Conservation (phyloP, 2,888 invertebrate species). For the Zaprionus obscuricornis region DNA sequence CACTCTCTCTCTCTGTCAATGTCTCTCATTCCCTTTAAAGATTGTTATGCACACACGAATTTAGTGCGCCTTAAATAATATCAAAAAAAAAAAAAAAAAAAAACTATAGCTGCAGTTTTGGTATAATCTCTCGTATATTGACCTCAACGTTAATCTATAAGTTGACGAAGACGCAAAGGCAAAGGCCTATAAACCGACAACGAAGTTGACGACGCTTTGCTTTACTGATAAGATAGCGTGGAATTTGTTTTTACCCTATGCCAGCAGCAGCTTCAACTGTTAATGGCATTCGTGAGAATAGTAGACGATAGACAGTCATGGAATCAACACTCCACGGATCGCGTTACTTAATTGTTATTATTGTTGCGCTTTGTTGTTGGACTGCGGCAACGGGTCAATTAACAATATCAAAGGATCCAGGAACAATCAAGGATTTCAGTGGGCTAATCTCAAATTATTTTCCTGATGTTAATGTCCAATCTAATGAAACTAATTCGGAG, state of each 20-base stretch:
- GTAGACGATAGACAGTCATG: conserved; percentile 37
- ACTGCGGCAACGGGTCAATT: conserved; percentile 31
- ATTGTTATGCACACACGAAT: too few species aligned
- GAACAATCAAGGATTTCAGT: conserved; percentile 45
- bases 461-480: conserved; percentile 47
- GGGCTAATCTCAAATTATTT: conserved; percentile 58
- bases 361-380: conserved; percentile 1
- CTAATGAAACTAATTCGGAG: conserved; percentile 81
- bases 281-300: not conserved
- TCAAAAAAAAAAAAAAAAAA: not conserved
- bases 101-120: not conserved
- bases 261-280: not conserved
- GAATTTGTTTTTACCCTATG: too few species aligned
- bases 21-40: too few species aligned
- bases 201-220: not conserved
- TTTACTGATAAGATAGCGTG: conserved; percentile 44
- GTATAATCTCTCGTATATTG: conserved; percentile 46
- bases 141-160: conserved; percentile 28
- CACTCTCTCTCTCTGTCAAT: conserved; percentile 5
- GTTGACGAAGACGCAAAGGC: conserved; percentile 11
- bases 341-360: conserved; percentile 22
- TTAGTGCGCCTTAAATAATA: not conserved
- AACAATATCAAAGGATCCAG: conserved; percentile 17
- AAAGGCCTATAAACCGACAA: conserved; percentile 1
- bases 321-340: conserved; percentile 37